A percentile compares a stretch with the other conserved stretches of the same genome.
Conservation (phyloP, 2,113 vertebrate species). For the Ophthalmolycus amberensis region DNA sequence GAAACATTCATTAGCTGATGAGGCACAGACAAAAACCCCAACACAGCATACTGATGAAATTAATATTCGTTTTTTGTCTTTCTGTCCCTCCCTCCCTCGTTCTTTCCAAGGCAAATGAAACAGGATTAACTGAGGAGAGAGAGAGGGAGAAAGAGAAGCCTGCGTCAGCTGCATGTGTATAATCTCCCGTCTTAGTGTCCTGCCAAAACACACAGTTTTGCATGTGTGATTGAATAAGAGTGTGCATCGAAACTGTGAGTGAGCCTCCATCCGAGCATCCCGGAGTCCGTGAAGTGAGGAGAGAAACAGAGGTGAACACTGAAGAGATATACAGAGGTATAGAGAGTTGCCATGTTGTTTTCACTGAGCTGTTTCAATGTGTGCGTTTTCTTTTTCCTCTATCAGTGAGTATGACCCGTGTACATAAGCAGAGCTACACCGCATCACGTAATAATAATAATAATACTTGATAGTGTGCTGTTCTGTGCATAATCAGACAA, state of each 20-base stretch:
- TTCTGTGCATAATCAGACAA: background rate
- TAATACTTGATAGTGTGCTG: background rate
- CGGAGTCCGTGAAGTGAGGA: conserved; percentile 28
- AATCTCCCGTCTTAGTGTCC: conserved; percentile 75
- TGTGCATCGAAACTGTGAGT: conserved; percentile 34
- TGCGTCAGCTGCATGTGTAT: conserved; percentile 71
- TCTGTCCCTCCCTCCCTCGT: conserved; percentile 20
- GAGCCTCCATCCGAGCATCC: conserved; percentile 21
- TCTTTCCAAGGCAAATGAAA: conserved; percentile 76
- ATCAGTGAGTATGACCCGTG: background rate
- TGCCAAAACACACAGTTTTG: conserved; percentile 73
- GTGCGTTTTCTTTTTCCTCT: conserved; percentile 11
- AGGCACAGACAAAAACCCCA: conserved; percentile 30
- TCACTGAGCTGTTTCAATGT: conserved; percentile 11
- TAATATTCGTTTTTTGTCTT: conserved; percentile 62
- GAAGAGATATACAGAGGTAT: conserved; percentile 9
- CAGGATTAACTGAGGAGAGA: conserved; percentile 71
- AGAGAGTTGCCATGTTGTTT: conserved; percentile 5
- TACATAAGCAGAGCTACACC: conserved; percentile 1
- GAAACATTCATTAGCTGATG: conserved; percentile 21
- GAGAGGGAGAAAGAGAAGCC: conserved; percentile 50
- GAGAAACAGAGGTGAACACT: conserved; percentile 38
- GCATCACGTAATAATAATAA: background rate
- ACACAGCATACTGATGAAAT: conserved; percentile 58
- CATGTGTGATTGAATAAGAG: conserved; percentile 46